phyloP scores from a whole-genome alignment of 2,888 invertebrate species.

The Blastobasis adustella region DNA sequence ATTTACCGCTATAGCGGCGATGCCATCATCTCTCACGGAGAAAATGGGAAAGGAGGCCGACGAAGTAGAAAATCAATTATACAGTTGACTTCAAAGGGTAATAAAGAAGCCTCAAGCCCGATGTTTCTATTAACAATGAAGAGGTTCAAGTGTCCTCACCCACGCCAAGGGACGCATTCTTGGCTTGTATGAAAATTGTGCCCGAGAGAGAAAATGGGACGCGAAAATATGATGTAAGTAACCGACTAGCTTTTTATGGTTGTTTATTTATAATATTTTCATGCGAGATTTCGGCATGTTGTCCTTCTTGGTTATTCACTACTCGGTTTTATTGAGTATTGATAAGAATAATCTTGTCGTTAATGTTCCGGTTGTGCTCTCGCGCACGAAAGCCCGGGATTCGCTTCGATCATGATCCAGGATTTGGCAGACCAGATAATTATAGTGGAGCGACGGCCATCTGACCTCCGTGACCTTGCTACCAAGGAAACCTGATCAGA shows the following conservation, averaged over 20 bases:
- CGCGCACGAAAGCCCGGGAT: too few relatives aligned
- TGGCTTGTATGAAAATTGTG: constrained; percentile 2
- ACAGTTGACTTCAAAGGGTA: constrained; percentile 39
- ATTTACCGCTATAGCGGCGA: constrained; percentile 21
- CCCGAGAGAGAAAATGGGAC: background rate
- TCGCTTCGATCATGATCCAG: too few relatives aligned
- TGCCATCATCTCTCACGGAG: constrained; percentile 30
- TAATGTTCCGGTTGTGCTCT: background rate
- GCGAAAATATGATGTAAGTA: background rate
- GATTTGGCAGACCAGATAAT: too few relatives aligned
- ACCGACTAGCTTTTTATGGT: background rate
- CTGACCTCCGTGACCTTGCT: too few relatives aligned
- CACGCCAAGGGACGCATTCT: constrained; percentile 3
- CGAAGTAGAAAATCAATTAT: constrained; percentile 55
- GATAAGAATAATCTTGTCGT: background rate
- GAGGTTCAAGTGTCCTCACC: background rate
- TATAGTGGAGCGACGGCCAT: too few relatives aligned
- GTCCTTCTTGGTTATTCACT: background rate
- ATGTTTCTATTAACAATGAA: constrained; percentile 37
- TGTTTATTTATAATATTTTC: background rate
- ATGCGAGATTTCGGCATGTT: background rate
- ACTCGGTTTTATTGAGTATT: background rate
- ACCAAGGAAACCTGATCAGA: too few relatives aligned
- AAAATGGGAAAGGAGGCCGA: constrained; percentile 39
- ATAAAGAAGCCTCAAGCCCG: constrained; percentile 32